Conservation (phyloP, 2,113 vertebrate genomes). For the Aleadryas rufinucha region DNA sequence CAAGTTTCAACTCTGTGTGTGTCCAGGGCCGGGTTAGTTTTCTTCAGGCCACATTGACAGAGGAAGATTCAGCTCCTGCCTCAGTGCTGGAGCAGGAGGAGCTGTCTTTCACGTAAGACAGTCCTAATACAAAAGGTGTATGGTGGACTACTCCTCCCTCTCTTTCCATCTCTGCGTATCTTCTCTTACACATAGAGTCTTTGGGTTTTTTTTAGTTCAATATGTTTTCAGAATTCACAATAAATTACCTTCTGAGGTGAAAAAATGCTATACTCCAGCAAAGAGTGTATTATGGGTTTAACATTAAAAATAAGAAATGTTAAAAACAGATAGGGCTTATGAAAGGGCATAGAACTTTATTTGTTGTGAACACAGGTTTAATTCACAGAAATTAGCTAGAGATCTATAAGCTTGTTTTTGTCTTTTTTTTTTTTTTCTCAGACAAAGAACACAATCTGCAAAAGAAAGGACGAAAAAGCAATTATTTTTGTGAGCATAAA, state of each 20-base stretch:
- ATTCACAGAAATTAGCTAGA: constrained; percentile 2
- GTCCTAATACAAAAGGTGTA: neutral
- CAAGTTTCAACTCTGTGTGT: neutral
- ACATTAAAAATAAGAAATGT: neutral
- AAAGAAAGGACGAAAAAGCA: constrained; percentile 16
- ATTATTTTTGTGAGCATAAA: constrained; percentile 32
- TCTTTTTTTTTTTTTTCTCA: neutral
- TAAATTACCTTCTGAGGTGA: neutral
- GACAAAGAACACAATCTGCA: neutral
- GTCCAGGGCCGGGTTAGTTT: neutral
- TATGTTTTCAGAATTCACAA: neutral
- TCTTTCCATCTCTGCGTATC: neutral
- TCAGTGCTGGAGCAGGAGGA: neutral
- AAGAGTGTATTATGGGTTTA: neutral
- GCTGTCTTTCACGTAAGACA: neutral
- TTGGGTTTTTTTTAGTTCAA: neutral
- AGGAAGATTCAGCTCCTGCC: neutral
- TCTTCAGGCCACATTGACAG: neutral
- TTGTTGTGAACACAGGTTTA: neutral
- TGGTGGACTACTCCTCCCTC: neutral
- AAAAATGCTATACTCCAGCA: neutral
- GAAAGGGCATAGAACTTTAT: constrained; percentile 2
- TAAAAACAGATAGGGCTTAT: neutral
- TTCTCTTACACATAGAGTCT: neutral
- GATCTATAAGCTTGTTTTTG: neutral